Percentiles rank a stretch among this genome's conserved stretches.
phyloP scores from a whole-genome alignment of 2,797 vertebrate genomes.

The Lithobates sylvaticus region DNA sequence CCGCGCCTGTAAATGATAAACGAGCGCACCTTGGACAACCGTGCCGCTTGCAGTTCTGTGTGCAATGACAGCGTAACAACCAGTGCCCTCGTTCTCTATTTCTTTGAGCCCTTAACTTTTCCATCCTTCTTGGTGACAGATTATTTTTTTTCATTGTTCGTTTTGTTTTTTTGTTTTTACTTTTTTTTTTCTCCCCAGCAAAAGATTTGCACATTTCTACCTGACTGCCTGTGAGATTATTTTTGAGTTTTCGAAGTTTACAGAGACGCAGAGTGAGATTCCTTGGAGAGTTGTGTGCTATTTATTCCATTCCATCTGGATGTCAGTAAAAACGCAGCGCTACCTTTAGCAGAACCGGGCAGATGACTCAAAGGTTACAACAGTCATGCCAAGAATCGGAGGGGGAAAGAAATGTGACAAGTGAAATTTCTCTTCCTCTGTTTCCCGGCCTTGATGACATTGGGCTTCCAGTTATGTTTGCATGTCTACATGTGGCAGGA shows the following conservation, averaged over 20 bases:
- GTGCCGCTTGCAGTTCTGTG: constrained; percentile 31
- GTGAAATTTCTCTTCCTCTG: constrained; percentile 24
- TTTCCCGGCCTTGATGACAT: constrained; percentile 9
- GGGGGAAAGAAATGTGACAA: constrained; percentile 46
- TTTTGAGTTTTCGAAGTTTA: constrained; percentile 53
- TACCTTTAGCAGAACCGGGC: constrained; percentile 37
- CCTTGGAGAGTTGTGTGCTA: constrained; percentile 49
- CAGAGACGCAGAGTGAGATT: constrained; percentile 19
- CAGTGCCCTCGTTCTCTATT: not conserved
- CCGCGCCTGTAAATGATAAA: constrained; percentile 27
- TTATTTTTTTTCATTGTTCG: constrained; percentile 46
- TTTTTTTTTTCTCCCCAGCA: constrained; percentile 17
- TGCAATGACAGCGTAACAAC: constrained; percentile 37
- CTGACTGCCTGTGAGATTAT: not conserved
- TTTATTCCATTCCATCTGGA: constrained; percentile 60
- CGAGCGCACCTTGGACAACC: constrained; percentile 12
- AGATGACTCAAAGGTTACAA: constrained; percentile 56
- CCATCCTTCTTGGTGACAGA: not conserved
- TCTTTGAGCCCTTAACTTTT: constrained; percentile 39
- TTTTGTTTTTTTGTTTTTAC: not conserved
- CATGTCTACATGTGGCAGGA: constrained; percentile 47
- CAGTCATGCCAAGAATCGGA: constrained; percentile 47
- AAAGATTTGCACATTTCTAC: constrained; percentile 23
- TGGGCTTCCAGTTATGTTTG: constrained; percentile 30
- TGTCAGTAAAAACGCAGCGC: constrained; percentile 38